Evolutionary conservation across 1,140 invertebrate genomes (phyloP), one percentile per base, ranked within the genome.

Genomic region (Meloidogyne chitwoodi): DNA sequence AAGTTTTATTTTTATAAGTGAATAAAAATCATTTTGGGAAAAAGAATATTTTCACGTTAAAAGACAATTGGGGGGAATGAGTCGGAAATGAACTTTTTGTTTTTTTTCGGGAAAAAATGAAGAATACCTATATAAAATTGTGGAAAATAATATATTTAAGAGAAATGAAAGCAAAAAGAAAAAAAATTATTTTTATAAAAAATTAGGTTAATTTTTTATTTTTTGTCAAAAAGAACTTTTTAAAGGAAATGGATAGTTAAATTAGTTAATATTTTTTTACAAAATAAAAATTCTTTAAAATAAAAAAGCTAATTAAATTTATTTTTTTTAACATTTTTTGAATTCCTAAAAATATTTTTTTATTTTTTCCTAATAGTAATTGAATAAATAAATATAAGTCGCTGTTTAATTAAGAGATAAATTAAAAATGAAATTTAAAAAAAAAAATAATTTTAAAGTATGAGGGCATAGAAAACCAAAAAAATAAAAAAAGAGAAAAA

Each of bases 121-220:
- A 12, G 19, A 16, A 64, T 16, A 12, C 12, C 12, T 16, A 19
- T 22, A n/a, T 26, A 66, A 66, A 66, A 66, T 66, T 66, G 34
- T 66, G 16, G 27, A 22, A 66, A 38, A 38, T 38, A n/a, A 6
- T 38, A 6, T 66, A 6, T 2, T 5, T 0, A 27, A 10, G n/a
- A 31, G 22, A 27, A 66, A 66, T 56, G 48, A 56, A 56, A 56
- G n/a, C 48, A n/a, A 48, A 19, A 11, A 56, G n/a, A 16, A 19
- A n/a, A 56, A 56, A 56, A n/a, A 66, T 31, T 8, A 66, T 66
- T 31, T 66, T 26, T 22, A n/a, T 22, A 66, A 66, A 38, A 66
- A 66, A 66, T 66, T 66, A 31, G 27, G 27, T 66, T 66, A 66
- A 29, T 38, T 66, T 66, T 66, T 65, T 66, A 16, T 66, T 66